Base-by-base conservation (phyloP, 2,888 invertebrate genomes). In the Phyllotreta striolata region DNA sequence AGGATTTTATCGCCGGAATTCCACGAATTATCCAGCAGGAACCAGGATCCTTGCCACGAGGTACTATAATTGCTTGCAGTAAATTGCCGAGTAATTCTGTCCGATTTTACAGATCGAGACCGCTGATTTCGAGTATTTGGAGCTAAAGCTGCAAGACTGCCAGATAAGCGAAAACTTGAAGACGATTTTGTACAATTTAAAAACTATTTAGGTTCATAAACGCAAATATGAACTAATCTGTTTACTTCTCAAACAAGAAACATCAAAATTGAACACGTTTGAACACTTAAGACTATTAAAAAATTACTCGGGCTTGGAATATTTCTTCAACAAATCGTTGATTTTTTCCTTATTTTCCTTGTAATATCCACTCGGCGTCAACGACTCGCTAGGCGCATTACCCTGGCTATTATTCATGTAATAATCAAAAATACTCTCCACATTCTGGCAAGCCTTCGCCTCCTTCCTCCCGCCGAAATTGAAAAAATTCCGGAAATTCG, bases 11-110 rank as follows among this genome's bases (percentile, higher is more conserved):
- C 89, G 43, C 81, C 86, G 0, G 76, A 79, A 61, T 83, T 80
- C 71, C 80, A 76, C 65, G 68, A 78, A 64, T 81, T 88, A 37
- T 85, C 86, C 14, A 74, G 84, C 5, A 83, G 86, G 67, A 86
- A 87, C 1, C 80, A 81, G 13, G 92, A 93, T 82, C 90, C 91
- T 0, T 88, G 89, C 64, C 87, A 90, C 74, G 90, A 90, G 80
- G 88, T 90, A 79, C 59, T 13, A 43, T 44, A 14, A 9, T 13
- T 46, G 8, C 14, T 46, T 5, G 8, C 5, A 3, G n/a, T 38
- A 7, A 39, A 40, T 12, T 46, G 41, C 9, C 4, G 43, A 9
- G 14, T 55, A 55, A 40, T 10, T 55, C n/a, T 3, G 6, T 41
- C 7, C 12, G 35, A 51, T 66, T 68, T 84, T 83, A 52, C 79